phyloP scores from a whole-genome alignment of 2,113 vertebrate species.

The Numenius arquata region DNA sequence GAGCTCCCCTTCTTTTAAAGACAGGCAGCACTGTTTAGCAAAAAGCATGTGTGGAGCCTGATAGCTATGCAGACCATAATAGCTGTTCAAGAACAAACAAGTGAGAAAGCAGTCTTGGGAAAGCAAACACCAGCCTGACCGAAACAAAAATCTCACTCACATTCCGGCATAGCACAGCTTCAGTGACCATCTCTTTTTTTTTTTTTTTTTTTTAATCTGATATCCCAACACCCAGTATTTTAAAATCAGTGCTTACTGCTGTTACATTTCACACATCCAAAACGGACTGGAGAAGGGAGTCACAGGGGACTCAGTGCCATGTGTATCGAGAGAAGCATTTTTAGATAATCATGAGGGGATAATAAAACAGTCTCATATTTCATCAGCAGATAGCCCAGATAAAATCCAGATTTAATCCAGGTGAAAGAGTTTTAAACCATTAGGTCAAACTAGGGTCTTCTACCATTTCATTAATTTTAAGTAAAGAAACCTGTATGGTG shows the following conservation, averaged over 20 bases:
- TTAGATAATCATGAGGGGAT: background rate
- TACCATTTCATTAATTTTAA: background rate
- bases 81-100: background rate
- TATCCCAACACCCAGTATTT: background rate
- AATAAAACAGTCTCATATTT: background rate
- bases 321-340: background rate
- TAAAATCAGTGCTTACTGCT: background rate
- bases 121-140: background rate
- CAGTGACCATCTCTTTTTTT: background rate
- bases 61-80: background rate
- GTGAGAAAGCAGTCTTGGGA: background rate
- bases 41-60: background rate
- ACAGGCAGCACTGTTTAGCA: background rate
- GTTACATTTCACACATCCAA: background rate
- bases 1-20: background rate
- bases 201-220: background rate
- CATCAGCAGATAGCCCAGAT: background rate
- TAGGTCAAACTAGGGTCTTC: background rate
- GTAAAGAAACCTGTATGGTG: background rate
- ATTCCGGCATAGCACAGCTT: background rate
- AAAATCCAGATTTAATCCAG: background rate
- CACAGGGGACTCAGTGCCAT: background rate
- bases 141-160: background rate
- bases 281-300: background rate
- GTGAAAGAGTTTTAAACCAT: background rate